These are phyloP conservation scores for Machimus rusticus DNA, from an alignment of 2,888 invertebrate species.

Conservation along the genomic window DNA sequence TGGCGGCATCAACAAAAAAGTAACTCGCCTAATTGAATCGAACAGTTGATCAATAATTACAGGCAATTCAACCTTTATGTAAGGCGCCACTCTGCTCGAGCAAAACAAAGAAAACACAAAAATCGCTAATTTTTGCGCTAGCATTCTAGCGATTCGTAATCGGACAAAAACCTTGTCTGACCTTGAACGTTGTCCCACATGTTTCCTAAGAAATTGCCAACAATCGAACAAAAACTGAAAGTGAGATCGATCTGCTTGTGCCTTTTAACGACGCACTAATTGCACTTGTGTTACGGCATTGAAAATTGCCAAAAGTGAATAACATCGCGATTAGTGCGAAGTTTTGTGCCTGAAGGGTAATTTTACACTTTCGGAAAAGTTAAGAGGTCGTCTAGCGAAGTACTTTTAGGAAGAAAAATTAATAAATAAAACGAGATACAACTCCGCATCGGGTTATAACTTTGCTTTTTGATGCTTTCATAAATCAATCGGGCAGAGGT, in stretches of 20 bases:
- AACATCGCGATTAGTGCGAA: background rate
- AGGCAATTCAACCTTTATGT: background rate
- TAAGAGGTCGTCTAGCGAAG: background rate
- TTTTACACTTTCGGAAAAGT: background rate
- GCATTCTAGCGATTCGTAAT: background rate
- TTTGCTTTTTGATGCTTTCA: background rate
- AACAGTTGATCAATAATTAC: background rate
- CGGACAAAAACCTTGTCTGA: background rate
- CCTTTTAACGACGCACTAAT: background rate
- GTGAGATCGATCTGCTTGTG: background rate
- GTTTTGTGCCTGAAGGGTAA: background rate
- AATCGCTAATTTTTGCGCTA: background rate
- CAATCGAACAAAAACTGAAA: slow-evolving; percentile 1
- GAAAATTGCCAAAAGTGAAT: background rate
- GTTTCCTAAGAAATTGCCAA: background rate
- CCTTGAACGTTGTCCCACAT: background rate
- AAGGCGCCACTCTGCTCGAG: background rate
- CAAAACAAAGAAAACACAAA: slow-evolving; percentile 1
- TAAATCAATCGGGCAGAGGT: slow-evolving; percentile 7
- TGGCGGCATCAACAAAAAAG: background rate
- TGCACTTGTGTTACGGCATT: background rate
- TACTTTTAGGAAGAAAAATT: background rate
- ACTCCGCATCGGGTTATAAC: background rate
- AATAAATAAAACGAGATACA: background rate
- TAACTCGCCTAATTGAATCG: background rate